Evolutionary conservation across 2,113 vertebrate species (phyloP), one percentile per base, ranked within the genome.

Genomic region (Chinchilla lanigera): DNA sequence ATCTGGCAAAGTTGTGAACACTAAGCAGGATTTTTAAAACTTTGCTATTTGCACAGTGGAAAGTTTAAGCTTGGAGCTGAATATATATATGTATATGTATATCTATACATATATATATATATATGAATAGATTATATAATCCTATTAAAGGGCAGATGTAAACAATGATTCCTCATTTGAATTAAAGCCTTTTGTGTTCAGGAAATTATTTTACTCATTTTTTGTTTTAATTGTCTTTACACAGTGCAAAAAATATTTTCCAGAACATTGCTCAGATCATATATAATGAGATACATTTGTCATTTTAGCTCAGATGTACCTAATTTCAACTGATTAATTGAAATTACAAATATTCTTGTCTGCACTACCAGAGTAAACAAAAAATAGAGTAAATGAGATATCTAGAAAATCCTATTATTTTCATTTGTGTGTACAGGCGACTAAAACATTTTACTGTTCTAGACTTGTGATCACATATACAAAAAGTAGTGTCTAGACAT

Each of bases 321-420:
- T 86, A 89, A 82, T 78, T 96, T 96, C 41, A 88, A 60, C 33
- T 77, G 93, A 91, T 86, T 47, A 33, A 71, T 38, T 71, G 69
- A 38, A 38, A 71, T 71, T 38, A 71, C 19, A 71, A 71, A 93
- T 54, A 54, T 14, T 78, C 47, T 58, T 90, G 4, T 93, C 19
- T 96, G 44, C 78, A 89, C 41, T 58, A 75, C 33, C 58, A 82
- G 26, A 87, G 7, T 41, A 78, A 86, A 91, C 47, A 83, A 77
- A 94, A 87, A 78, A 16, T 69, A 47, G 13, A 61, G 14, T 35
- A 92, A 44, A 71, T 17, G 22, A 86, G 44, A 83, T 35, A 77
- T 35, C 38, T 65, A 67, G 71, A 63, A 71, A 86, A 92, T 10
- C 13, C 9, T 60, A 54, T 93, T 86, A 33, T 77, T 95, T 95